phyloP scores from a whole-genome alignment of 2,113 vertebrate genomes.

The Syngnathus typhle region DNA sequence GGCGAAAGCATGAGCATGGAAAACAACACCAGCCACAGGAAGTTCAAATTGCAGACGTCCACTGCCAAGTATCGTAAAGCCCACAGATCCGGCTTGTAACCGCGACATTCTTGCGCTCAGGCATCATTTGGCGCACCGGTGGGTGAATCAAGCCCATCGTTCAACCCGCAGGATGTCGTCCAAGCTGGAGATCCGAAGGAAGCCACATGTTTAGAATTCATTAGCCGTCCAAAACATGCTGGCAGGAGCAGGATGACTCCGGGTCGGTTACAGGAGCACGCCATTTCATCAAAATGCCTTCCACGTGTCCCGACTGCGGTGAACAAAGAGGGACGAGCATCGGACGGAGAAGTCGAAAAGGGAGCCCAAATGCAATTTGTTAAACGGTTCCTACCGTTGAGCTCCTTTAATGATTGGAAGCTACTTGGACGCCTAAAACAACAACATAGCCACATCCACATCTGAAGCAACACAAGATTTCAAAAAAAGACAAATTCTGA shows the following conservation, averaged over 20 bases:
- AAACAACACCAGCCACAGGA: slow-evolving; percentile 53
- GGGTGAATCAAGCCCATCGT: slow-evolving; percentile 52
- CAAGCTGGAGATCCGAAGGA: slow-evolving; percentile 35
- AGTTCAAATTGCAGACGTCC: slow-evolving; percentile 53
- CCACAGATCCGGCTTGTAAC: slow-evolving; percentile 50
- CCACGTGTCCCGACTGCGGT: slow-evolving; percentile 6
- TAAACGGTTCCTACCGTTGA: slow-evolving; percentile 45
- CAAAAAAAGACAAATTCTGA: slow-evolving; percentile 8
- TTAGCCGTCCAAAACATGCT: slow-evolving; percentile 2
- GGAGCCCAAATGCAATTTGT: slow-evolving; percentile 43
- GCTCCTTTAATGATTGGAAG: slow-evolving; percentile 30
- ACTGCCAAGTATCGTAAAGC: slow-evolving; percentile 55
- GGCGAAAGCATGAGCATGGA: slow-evolving; percentile 42
- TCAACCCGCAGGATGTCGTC: slow-evolving; percentile 60
- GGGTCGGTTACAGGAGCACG: neutral
- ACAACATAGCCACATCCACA: slow-evolving; percentile 28
- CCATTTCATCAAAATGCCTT: slow-evolving; percentile 2
- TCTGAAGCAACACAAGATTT: slow-evolving; percentile 14
- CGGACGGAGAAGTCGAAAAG: slow-evolving; percentile 18
- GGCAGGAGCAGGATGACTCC: slow-evolving; percentile 19
- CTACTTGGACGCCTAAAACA: slow-evolving; percentile 40
- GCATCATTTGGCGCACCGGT: slow-evolving; percentile 49
- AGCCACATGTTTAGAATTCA: slow-evolving; percentile 19
- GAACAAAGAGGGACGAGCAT: slow-evolving; percentile 24
- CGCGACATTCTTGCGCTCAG: slow-evolving; percentile 62